Evolutionary conservation across 2,888 invertebrate genomes (phyloP), one percentile per base, ranked within the genome.

Genomic region (Acrobasis consociella): DNA sequence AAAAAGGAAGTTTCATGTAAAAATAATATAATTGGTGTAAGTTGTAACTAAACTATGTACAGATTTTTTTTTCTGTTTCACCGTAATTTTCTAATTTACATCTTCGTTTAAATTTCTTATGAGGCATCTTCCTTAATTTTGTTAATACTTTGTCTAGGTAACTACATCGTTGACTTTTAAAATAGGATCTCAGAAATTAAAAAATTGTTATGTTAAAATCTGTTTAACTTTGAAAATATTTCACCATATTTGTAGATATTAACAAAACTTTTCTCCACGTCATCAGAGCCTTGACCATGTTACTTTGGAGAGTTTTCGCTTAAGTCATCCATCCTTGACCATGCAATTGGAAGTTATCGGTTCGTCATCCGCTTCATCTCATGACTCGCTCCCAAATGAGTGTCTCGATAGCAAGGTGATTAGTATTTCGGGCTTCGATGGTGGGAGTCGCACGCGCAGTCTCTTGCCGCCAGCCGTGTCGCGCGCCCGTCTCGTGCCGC

Each of bases 361-460:
- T 58, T 31, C 15, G 39, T 66, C 65, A 65, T 58, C 69, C 88
- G 89, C 88, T 74, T 62, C 67, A 72, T 78, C 83, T 79, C 68
- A 66, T 71, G 70, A 61, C 76, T 72, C 76, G 68, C 60, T 67
- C 71, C 77, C 72, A 73, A 80, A 83, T 83, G 81, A 77, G 74
- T 73, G 80, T 83, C 80, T 84, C 88, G 87, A 88, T 87, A 86
- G 87, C 89, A 89, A 89, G 89, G 89, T 89, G 89, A 91, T 90
- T 89, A 88, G 85, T 85, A 86, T 88, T 88, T 89, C 83, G 89
- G 87, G 76, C 76, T 77, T 69, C 76, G 68, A 77, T 84, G 84
- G 86, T 85, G 89, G 89, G 86, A 87, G 89, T 73, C 69, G 77
- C 80, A 71, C 72, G 80, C 87, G 89, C 91, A 91, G 91, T 91